Base-by-base conservation (phyloP, 2,888 invertebrate genomes). In the Troides helena region DNA sequence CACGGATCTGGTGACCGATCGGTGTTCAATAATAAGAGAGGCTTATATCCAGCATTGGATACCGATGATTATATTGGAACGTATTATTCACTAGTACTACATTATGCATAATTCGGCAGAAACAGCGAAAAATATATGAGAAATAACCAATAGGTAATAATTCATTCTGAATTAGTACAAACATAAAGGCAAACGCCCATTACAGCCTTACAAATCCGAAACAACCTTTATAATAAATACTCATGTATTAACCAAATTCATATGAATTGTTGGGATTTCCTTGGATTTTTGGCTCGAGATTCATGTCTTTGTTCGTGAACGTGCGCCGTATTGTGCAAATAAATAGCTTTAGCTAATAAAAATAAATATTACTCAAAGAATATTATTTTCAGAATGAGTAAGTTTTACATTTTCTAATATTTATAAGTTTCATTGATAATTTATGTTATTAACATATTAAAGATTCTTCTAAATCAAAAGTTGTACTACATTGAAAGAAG, bases 221-320 rank as follows among this genome's bases (percentile, higher is more conserved):
- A 56, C 23, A 58, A 58, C 57, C 7, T 62, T 62, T 21, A 17
- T 21, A 62, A 62, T 23, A 58, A 58, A 58, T 58, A 58, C 57
- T 4, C 57, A 58, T 58, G 57, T 25, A 58, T 58, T 58, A 58
- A 23, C 23, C 12, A 25, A 25, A 21, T 58, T 23, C 8, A 23
- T 58, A 58, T 58, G 23, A 58, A 58, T 58, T 58, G 23, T 21
- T 14, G 23, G 23, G 57, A 53, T 58, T 23, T 58, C 25, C 12
- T 58, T 23, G 23, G 57, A 58, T 58, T 58, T 58, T 58, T 58
- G 57, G 57, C 57, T 58, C 57, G 57, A 58, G 23, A 12, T 23
- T 21, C n/a, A 23, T 5, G 57, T 58, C 7, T 58, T 58, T 58
- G 57, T 23, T 58, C 57, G 12, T 14, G 6, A 23, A 58, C 57